Evolutionary conservation across 2,797 vertebrate species (phyloP).

Genomic region (Sebastes itinus): DNA sequence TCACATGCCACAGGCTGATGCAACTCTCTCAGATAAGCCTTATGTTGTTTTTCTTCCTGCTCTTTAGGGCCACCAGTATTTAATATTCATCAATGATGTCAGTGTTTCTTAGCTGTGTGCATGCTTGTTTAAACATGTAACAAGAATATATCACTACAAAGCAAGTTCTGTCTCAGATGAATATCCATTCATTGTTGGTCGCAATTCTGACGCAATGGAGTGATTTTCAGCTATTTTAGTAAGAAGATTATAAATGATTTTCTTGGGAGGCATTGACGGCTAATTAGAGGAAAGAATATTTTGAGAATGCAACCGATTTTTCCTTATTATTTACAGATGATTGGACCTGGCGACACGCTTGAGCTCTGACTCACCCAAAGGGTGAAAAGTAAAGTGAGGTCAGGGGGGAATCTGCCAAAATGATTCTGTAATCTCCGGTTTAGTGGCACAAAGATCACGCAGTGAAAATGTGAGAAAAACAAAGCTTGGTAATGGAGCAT

Average conservation of each 20-base stretch:
- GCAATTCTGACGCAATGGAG: slow-evolving; percentile 8
- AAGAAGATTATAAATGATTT: slow-evolving; percentile 9
- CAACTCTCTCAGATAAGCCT: slow-evolving; percentile 26
- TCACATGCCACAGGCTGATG: slow-evolving; percentile 54
- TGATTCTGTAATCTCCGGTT: slow-evolving; percentile 50
- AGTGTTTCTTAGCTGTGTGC: neutral
- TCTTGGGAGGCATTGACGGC: neutral
- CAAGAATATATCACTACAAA: neutral
- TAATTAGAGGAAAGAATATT: slow-evolving; percentile 14
- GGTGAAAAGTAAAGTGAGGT: slow-evolving; percentile 56
- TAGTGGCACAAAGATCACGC: slow-evolving; percentile 41
- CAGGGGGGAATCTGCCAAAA: slow-evolving; percentile 50
- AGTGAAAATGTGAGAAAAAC: slow-evolving; percentile 53
- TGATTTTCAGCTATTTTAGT: slow-evolving; percentile 9
- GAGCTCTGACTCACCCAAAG: slow-evolving; percentile 31
- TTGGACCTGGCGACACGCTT: slow-evolving; percentile 24
- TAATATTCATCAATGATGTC: slow-evolving; percentile 12
- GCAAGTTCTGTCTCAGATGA: slow-evolving; percentile 4
- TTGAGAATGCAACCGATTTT: slow-evolving; percentile 17
- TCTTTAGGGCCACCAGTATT: slow-evolving; percentile 6
- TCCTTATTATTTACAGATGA: slow-evolving; percentile 32
- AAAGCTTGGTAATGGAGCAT: slow-evolving; percentile 31
- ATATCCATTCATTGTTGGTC: neutral
- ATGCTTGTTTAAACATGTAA: neutral
- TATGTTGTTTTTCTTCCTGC: slow-evolving; percentile 19